A percentile compares a stretch with the other conserved stretches of the same genome.
Conservation (phyloP, 35 echinoderm and acorn worm genomes). For the Ophioderma brevispina region DNA sequence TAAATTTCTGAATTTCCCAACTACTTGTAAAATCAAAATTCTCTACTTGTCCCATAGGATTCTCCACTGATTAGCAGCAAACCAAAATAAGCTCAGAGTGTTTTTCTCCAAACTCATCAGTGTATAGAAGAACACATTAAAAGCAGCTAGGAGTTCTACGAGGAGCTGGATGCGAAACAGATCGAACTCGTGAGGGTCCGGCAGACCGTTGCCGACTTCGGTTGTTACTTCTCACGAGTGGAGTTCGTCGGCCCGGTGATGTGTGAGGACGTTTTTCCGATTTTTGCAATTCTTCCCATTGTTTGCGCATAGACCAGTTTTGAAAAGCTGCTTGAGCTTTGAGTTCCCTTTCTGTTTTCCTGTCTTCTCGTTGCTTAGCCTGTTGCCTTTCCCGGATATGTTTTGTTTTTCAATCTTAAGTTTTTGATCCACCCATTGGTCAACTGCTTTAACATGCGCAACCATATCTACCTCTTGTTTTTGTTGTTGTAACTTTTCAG, state of each 20-base stretch:
- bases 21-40: no score
- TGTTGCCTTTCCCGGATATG: neutral
- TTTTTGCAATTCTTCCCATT: slow-evolving; percentile 55
- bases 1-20: no score
- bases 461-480: neutral
- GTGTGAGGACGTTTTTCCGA: neutral
- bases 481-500: slow-evolving; percentile 19
- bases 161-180: neutral
- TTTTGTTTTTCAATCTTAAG: slow-evolving; percentile 25
- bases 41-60: no score
- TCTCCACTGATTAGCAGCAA: no score
- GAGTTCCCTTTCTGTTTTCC: neutral
- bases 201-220: neutral
- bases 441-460: neutral
- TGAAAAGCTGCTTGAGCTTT: slow-evolving; percentile 44
- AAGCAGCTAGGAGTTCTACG: no score
- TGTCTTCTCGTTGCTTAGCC: slow-evolving; percentile 12
- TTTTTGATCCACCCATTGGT: slow-evolving; percentile 41
- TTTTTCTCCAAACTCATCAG: no score
- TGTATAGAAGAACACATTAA: no score
- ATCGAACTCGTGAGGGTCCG: neutral
- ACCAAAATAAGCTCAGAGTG: no score
- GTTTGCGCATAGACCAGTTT: slow-evolving; percentile 63
- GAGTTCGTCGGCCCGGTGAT: neutral
- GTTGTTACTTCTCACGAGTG: neutral